Base-by-base conservation (phyloP, 2,113 vertebrate species). In the Oreamnos americanus region DNA sequence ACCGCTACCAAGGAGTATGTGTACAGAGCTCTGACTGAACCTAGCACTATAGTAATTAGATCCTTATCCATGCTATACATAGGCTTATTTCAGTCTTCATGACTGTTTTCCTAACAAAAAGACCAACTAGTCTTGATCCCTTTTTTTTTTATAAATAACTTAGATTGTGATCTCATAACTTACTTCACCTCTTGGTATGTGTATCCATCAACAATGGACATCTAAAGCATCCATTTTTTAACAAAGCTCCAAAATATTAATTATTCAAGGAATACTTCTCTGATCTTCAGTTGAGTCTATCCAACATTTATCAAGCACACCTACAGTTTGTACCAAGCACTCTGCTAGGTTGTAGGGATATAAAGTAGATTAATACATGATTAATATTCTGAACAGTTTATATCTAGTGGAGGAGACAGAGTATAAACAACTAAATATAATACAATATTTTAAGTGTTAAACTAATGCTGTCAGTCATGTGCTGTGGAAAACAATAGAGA, bases 381-480 rank as follows among this genome's bases (percentile, higher is more conserved):
- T 91, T 95, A 53, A 57, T 88, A 39, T 26, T 71, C 39, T 62
- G 82, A 90, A 64, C 33, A 36, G 51, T 55, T 94, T 96, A 84
- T 5, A 79, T 67, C 36, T 85, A 79, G 62, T 96, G 8, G 51
- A 90, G 16, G 9, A 96, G 23, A 62, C 11, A 60, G 26, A 39
- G 19, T 64, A 90, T 89, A 85, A 78, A 83, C 21, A 83, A 96
- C 57, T 89, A 89, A n/a, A 36, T 97, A 81, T 23, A 58, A 76
- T 81, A 67, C 4, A 49, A 6, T 45, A 36, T 90, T 14, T 86
- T 90, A 90, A 43, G 7, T 86, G 4, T 94, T 94, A 64, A 84
- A 43, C 17, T 71, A 89, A 60, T 91, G 30, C 57, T 84, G 26
- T 95, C 76, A 45, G 7, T n/a, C 78, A 92, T 47, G 19, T 87